Evolutionary conservation across 2,113 vertebrate genomes (phyloP), one percentile per base, ranked within the genome.

Genomic region (Megaleporinus macrocephalus): DNA sequence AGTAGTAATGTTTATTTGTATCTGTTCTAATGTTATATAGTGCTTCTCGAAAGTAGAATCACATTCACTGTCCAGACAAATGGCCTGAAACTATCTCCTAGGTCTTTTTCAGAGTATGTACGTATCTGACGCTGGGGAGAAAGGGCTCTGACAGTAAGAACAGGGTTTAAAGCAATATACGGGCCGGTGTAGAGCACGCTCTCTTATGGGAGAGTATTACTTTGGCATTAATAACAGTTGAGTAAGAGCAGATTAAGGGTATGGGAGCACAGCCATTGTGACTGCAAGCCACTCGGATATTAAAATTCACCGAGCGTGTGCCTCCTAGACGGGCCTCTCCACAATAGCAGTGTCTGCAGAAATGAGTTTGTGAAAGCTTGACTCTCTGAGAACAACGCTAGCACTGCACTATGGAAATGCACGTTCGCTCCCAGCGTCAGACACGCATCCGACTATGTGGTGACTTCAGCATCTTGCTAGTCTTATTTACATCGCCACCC

Each of bases 401-500:
- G 79, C 15, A 44, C 61, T 75, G 49, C 70, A 71, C 36, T 68
- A 72, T 78, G 27, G 51, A 78, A 81, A 86, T 73, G 10, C 30
- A 5, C 3, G 16, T 49, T 71, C 63, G 47, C 33, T 49, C n/a
- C 24, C 36, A 75, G 63, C 53, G 78, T 66, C 71, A 80, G 33
- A n/a, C n/a, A 29, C 62, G 33, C 33, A 68, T 76, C 73, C 24
- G 59, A 76, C 63, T 33, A 33, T 18, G 47, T 80, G 33, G 29
- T 44, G 22, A 62, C 47, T 75, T 63, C 33, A 74, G 63, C 36
- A 73, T 33, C 30, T 63, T 71, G 57, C 22, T 53, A 22, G 27
- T 49, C 70, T 53, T 26, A 49, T 83, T 62, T n/a, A 44, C 6
- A 49, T n/a, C 18, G 13, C 44, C 29, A 29, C 26, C 24, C 51